Evolutionary conservation across 30 jellyfish, hydroid and myxozoan species (phyloP).

Genomic region (Morbakka virulenta): DNA sequence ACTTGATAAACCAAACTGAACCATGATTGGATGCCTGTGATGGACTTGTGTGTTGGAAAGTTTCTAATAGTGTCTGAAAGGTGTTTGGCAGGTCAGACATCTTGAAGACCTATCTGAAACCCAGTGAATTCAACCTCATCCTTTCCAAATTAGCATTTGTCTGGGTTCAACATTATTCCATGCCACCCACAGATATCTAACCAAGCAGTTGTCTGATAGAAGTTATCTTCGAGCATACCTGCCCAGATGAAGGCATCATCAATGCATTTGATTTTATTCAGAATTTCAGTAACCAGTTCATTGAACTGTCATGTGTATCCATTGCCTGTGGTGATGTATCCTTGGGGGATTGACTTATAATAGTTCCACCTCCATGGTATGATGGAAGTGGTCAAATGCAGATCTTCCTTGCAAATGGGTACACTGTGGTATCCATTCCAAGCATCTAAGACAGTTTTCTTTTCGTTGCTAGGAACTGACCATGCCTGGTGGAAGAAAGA

Average conservation of each 20-base stretch:
- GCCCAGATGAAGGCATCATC: conserved; percentile 53
- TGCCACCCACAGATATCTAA: background rate
- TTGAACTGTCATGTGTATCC: conserved; percentile 56
- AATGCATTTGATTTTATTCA: conserved; percentile 10
- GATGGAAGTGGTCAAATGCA: conserved; percentile 33
- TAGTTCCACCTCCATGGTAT: conserved; percentile 65
- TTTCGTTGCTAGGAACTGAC: conserved; percentile 19
- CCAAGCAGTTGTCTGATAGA: conserved; percentile 45
- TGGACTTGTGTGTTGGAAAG: conserved; percentile 42
- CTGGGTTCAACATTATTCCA: conserved; percentile 38
- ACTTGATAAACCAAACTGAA: conserved; percentile 57
- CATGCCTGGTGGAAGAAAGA: conserved; percentile 30
- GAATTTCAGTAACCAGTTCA: conserved; percentile 12
- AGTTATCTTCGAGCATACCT: background rate
- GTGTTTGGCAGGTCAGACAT: conserved; percentile 18
- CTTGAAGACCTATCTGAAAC: conserved; percentile 38
- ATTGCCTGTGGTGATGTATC: conserved; percentile 66
- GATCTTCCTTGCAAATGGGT: conserved; percentile 3
- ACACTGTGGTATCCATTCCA: conserved; percentile 77
- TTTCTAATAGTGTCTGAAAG: conserved; percentile 4
- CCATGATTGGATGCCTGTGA: conserved; percentile 64
- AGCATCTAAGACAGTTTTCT: conserved; percentile 65
- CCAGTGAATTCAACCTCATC: conserved; percentile 64
- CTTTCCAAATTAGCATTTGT: conserved; percentile 27
- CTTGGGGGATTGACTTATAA: conserved; percentile 42